Conservation (phyloP, 2,888 invertebrate species). For the Macaria notata region DNA sequence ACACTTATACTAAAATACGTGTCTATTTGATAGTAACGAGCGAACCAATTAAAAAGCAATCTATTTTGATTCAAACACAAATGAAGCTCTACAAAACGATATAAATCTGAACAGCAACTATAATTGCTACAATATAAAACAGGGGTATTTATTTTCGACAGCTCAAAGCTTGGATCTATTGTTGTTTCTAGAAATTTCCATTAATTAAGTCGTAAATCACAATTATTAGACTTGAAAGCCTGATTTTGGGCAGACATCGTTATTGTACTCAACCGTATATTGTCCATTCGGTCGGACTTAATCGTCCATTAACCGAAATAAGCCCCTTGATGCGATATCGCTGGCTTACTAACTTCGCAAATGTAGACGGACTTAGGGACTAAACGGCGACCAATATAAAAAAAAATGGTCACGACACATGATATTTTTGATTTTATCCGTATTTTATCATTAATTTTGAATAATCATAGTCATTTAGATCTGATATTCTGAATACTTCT, state of each 20-base stretch:
- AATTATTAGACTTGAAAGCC: conserved; percentile 20
- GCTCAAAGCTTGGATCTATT: conserved; percentile 8
- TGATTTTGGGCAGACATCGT: conserved; percentile 17
- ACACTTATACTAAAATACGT: no score
- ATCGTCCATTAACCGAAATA: conserved; percentile 25
- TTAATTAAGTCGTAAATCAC: conserved; percentile 23
- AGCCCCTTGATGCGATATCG: conserved; percentile 18
- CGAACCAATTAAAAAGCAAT: no score
- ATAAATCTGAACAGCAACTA: background rate
- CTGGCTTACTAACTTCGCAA: conserved; percentile 13
- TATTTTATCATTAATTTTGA: background rate
- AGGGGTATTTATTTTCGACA: conserved; percentile 10
- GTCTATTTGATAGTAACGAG: no score
- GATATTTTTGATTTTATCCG: background rate
- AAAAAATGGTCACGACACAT: no score
- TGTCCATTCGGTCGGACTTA: conserved; percentile 18
- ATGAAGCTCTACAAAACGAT: conserved; percentile 4
- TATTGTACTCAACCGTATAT: conserved; percentile 21
- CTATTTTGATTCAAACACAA: no score
- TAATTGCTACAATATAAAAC: conserved; percentile 6
- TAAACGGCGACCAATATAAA: no score
- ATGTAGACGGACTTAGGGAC: conserved; percentile 1
- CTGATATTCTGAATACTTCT: no score
- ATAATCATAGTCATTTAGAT: no score
- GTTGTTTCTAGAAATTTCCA: conserved; percentile 13